Conservation (phyloP, 2,888 invertebrate genomes). For the Eupithecia centaureata region DNA sequence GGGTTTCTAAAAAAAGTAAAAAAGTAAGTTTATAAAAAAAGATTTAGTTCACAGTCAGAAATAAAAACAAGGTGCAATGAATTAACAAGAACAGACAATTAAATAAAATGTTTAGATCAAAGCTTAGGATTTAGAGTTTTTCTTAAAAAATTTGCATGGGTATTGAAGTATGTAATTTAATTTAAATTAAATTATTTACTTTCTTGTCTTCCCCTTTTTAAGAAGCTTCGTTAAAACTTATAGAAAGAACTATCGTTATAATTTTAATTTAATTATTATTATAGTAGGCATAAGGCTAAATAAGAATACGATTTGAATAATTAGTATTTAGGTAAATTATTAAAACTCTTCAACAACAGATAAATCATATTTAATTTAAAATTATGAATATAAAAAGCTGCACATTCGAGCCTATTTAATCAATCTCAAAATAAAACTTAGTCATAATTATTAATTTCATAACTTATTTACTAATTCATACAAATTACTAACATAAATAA, state of each 20-base stretch:
- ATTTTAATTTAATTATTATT: background rate
- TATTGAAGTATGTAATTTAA: too few relatives aligned
- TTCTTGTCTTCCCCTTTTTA: too few relatives aligned
- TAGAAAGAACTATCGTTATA: background rate
- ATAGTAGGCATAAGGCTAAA: background rate
- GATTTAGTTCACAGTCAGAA: too few relatives aligned
- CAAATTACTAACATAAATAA: background rate
- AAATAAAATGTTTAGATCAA: too few relatives aligned
- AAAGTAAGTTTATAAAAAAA: too few relatives aligned
- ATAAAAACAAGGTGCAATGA: too few relatives aligned
- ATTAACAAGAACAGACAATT: too few relatives aligned
- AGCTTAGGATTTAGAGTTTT: too few relatives aligned
- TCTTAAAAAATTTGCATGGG: too few relatives aligned
- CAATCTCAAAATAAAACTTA: background rate
- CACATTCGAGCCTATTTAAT: background rate
- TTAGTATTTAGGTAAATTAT: background rate
- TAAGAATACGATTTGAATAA: background rate
- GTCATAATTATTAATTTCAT: slow-evolving; percentile 3
- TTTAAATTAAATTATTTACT: too few relatives aligned
- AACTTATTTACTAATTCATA: slow-evolving; percentile 7
- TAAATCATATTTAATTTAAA: slow-evolving; percentile 9
- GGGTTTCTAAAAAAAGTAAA: too few relatives aligned
- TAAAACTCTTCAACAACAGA: background rate
- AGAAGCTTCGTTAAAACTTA: background rate
- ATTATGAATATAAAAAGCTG: background rate